Evolutionary conservation across 2,888 invertebrate species (phyloP).

Genomic region (Erebia epiphron): DNA sequence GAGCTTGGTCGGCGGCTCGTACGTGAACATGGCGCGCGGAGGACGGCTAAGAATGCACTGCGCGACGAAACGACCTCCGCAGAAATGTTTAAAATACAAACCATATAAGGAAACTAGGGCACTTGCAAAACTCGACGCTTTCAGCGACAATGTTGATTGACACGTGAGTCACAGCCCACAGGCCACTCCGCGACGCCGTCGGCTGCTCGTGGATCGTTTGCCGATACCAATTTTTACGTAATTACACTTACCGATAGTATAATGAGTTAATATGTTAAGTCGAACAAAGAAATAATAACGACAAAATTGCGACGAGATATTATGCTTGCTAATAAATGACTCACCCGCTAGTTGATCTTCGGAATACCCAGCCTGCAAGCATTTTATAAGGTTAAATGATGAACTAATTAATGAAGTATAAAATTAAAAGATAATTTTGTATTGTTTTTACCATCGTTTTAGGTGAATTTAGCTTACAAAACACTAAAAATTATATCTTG

Average conservation of each 20-base stretch:
- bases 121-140: constrained; percentile 72
- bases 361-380: constrained; percentile 91
- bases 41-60: constrained; percentile 49
- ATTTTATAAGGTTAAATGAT: constrained; percentile 31
- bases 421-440: constrained; percentile 1
- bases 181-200: constrained; percentile 47
- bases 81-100: constrained; percentile 80
- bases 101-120: constrained; percentile 85
- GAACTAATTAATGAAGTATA: neutral
- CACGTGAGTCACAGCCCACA: constrained; percentile 65
- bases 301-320: neutral
- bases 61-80: constrained; percentile 46
- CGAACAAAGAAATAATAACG: constrained; percentile 16
- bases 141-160: constrained; percentile 78
- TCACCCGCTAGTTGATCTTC: constrained; percentile 97
- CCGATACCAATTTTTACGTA: constrained; percentile 24
- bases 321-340: constrained; percentile 58
- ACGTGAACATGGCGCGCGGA: constrained; percentile 85
- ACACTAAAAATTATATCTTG: neutral
- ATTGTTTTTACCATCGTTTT: constrained; percentile 19
- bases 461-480: neutral
- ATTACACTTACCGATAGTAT: neutral
- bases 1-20: constrained; percentile 88
- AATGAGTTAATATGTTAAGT: neutral
- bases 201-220: constrained; percentile 30